Percentiles rank a stretch among this genome's conserved stretches.
Evolutionary conservation across 2,797 vertebrate genomes (phyloP).

Genomic region (Lutjanus argentimaculatus): DNA sequence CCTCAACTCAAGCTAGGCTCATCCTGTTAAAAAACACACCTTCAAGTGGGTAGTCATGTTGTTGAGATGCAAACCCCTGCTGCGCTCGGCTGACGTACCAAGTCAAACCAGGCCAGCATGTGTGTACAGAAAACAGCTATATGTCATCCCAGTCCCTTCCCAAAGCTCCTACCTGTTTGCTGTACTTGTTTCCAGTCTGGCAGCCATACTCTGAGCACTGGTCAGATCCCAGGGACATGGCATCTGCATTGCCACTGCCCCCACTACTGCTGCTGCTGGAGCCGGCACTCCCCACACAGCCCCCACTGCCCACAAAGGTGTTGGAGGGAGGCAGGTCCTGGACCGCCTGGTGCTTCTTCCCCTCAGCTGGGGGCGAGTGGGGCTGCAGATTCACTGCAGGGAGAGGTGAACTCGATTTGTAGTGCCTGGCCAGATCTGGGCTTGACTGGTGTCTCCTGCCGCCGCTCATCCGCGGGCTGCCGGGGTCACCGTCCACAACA

Average conservation of each 20-base stretch:
- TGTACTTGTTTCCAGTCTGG: conserved; percentile 95
- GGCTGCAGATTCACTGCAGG: conserved; percentile 97
- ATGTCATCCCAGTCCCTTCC: neutral
- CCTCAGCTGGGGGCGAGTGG: conserved; percentile 93
- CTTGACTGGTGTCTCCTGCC: conserved; percentile 94
- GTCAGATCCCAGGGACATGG: conserved; percentile 96
- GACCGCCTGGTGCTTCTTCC: conserved; percentile 97
- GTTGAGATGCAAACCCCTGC: too few species aligned
- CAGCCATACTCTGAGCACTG: conserved; percentile 98
- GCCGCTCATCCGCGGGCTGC: conserved; percentile 92
- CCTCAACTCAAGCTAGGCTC: too few species aligned
- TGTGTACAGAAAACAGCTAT: neutral
- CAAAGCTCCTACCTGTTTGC: conserved; percentile 93
- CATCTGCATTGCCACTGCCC: conserved; percentile 85
- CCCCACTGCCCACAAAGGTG: conserved; percentile 95
- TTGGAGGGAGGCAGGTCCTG: conserved; percentile 98
- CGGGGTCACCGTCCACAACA: conserved; percentile 85
- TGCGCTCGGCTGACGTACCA: too few species aligned
- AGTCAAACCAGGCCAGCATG: too few species aligned
- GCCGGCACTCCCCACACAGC: conserved; percentile 87
- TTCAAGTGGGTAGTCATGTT: too few species aligned
- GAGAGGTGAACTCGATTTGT: conserved; percentile 96
- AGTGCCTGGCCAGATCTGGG: conserved; percentile 96
- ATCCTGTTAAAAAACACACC: too few species aligned
- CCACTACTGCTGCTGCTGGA: conserved; percentile 85